Conservation (phyloP, 2,888 invertebrate species). For the Aproaerema taeniolella region DNA sequence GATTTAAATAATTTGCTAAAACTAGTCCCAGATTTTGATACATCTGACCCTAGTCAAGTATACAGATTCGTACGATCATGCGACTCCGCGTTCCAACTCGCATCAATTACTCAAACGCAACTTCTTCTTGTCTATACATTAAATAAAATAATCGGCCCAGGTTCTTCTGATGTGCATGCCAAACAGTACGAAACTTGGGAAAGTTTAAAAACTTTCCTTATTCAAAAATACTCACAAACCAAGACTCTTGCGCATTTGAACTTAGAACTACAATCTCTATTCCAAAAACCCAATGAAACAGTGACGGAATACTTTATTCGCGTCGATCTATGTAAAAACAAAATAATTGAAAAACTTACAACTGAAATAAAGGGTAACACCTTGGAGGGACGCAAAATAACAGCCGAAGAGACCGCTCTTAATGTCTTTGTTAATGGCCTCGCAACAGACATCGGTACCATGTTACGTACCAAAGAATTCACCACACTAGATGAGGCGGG, state of each 20-base stretch:
- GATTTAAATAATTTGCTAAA: slow-evolving; percentile 2
- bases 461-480: slow-evolving; percentile 24
- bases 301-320: slow-evolving; percentile 26
- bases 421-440: slow-evolving; percentile 29
- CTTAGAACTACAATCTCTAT: slow-evolving; percentile 25
- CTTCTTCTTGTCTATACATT: slow-evolving; percentile 14
- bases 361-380: slow-evolving; percentile 20
- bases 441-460: slow-evolving; percentile 22
- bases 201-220: slow-evolving; percentile 17
- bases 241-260: slow-evolving; percentile 26
- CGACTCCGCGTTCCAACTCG: slow-evolving; percentile 16
- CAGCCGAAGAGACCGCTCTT: slow-evolving; percentile 25
- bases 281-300: slow-evolving; percentile 26
- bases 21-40: slow-evolving; percentile 17
- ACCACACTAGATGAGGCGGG: slow-evolving; percentile 21
- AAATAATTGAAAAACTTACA: slow-evolving; percentile 16
- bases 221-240: slow-evolving; percentile 25
- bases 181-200: slow-evolving; percentile 10
- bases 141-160: slow-evolving; percentile 18
- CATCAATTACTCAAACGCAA: neutral
- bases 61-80: slow-evolving; percentile 20
- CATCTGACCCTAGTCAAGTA: slow-evolving; percentile 8
- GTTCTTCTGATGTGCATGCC: slow-evolving; percentile 17
- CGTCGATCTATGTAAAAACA: slow-evolving; percentile 23
- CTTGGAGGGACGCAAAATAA: slow-evolving; percentile 16